Base-by-base conservation (phyloP, 1,140 invertebrate species). In the Drosophila lacertosa region DNA sequence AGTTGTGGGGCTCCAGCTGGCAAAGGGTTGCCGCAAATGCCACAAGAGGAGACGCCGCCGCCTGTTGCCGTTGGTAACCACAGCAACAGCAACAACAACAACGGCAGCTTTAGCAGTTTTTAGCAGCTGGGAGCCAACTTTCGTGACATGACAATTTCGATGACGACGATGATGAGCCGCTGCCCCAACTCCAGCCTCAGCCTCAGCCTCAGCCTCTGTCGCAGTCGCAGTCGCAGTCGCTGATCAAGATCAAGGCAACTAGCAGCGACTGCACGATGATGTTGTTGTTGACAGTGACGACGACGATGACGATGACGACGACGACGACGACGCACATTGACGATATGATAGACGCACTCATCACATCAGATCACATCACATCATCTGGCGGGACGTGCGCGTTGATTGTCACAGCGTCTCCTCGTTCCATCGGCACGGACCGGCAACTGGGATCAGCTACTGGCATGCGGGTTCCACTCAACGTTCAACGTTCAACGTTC, bases 281-380 rank as follows among this genome's bases (percentile, higher is more conserved):
- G 78, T 82, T 82, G 79, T 83, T 54, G 47, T 10, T 69, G 53
- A 44, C 45, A 59, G 35, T 54, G 51, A 64, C 33, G 60, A 59
- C 64, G 74, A 62, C 51, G 54, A 60, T 20, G 54, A 60, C 26
- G 44, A 55, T 53, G 47, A 73, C 60, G 74, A 66, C 45, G 54
- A 55, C 26, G 44, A 55, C 26, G 50, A 71, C 65, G 77, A 81
- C 72, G 77, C 79, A 86, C 73, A 74, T 82, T 88, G 81, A 86
- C 81, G 82, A 86, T 84, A 84, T 86, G 82, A 86, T 86, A 88
- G 82, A 86, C 82, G 82, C 82, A 86, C 82, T 86, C 82, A 86
- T 86, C 82, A 86, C 82, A 86, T 86, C 82, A 86, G 81, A 84
- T 84, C 80, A 84, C 80, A 84, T 84, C 80, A 86, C 80, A 84